These are phyloP conservation scores for Seira ritae DNA, from an alignment of 2,888 invertebrate species.

Conservation along the genomic window DNA sequence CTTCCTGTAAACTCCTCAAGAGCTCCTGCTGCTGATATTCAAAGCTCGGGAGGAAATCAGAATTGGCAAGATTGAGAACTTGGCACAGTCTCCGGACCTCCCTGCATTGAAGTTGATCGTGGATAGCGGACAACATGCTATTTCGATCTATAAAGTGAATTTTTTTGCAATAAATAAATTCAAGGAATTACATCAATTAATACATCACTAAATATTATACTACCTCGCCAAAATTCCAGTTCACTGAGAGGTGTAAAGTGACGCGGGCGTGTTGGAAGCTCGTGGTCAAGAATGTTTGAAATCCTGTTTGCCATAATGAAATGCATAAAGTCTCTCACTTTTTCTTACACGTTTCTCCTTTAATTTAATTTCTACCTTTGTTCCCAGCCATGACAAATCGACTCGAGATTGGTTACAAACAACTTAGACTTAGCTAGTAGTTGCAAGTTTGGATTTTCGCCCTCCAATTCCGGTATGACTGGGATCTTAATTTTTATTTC, in stretches of 20 bases:
- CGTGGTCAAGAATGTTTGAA: slow-evolving; percentile 77
- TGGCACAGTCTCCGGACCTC: slow-evolving; percentile 81
- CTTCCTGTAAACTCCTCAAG: slow-evolving; percentile 82
- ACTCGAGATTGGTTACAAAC: slow-evolving; percentile 79
- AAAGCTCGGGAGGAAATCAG: slow-evolving; percentile 80
- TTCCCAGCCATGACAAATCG: slow-evolving; percentile 82
- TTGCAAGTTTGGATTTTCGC: slow-evolving; percentile 75
- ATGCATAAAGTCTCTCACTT: too few relatives aligned
- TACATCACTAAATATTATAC: too few relatives aligned
- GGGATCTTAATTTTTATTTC: slow-evolving; percentile 83
- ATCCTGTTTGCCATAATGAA: too few relatives aligned
- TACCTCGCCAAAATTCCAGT: slow-evolving; percentile 89
- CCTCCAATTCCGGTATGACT: slow-evolving; percentile 78
- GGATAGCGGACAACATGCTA: slow-evolving; percentile 84
- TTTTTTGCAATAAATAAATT: too few relatives aligned
- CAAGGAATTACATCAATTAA: too few relatives aligned
- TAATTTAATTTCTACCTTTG: too few relatives aligned
- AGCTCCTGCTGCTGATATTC: slow-evolving; percentile 81
- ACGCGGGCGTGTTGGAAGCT: slow-evolving; percentile 76
- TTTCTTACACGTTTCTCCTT: too few relatives aligned
- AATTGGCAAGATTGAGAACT: slow-evolving; percentile 79
- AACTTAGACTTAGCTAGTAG: slow-evolving; percentile 77
- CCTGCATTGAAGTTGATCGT: slow-evolving; percentile 88
- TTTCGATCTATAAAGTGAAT: too few relatives aligned
- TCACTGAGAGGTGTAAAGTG: slow-evolving; percentile 90